phyloP scores from a whole-genome alignment of 2,888 invertebrate species.

The Ormyrus pomaceus region DNA sequence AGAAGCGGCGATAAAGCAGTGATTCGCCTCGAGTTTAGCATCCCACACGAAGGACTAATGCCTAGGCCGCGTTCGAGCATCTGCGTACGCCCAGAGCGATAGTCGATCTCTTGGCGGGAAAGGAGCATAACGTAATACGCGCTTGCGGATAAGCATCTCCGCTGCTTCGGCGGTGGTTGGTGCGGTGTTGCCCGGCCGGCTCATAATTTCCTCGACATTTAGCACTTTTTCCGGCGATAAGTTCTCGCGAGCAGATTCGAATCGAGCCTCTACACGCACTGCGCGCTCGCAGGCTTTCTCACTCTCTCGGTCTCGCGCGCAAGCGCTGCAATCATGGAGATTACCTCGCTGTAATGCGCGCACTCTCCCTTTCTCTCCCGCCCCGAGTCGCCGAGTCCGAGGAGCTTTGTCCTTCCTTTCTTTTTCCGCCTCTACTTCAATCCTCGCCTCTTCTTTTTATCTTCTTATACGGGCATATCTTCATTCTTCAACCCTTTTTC shows the following conservation, averaged over 20 bases:
- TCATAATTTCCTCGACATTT: conserved; percentile 65
- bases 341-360: conserved; percentile 61
- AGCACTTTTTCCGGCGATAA: conserved; percentile 60
- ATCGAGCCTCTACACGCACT: conserved; percentile 55
- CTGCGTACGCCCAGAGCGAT: conserved; percentile 25
- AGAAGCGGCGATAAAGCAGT: not conserved
- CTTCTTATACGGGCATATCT: conserved; percentile 8
- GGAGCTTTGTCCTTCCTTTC: not conserved
- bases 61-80: too few species aligned
- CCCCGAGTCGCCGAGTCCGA: not conserved
- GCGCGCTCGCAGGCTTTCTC: not conserved
- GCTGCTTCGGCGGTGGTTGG: not conserved
- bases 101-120: conserved; percentile 31
- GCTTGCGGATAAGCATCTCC: conserved; percentile 59
- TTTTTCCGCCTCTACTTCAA: conserved; percentile 16
- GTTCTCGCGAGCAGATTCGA: conserved; percentile 47
- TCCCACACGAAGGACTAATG: too few species aligned
- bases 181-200: conserved; percentile 36
- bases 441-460: conserved; percentile 11
- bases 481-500: conserved; percentile 29
- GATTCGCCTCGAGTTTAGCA: not conserved
- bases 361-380: conserved; percentile 7
- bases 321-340: conserved; percentile 63
- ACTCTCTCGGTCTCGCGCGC: conserved; percentile 32
- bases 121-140: conserved; percentile 34